Evolutionary conservation across 2,797 vertebrate species (phyloP).

Genomic region (Craterocephalus amniculus): DNA sequence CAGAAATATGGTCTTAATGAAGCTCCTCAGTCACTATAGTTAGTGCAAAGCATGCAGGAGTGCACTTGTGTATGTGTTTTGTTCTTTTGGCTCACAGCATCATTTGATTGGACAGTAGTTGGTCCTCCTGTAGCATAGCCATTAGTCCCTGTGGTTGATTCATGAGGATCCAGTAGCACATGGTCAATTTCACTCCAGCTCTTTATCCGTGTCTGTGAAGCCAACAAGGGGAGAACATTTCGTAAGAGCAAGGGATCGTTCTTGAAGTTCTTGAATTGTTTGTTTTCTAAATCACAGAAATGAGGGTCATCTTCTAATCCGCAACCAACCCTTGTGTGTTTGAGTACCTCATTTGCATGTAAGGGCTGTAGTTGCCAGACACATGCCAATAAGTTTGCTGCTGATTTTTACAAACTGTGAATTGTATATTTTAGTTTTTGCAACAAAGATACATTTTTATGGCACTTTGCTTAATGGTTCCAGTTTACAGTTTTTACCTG

Average conservation of each 20-base stretch:
- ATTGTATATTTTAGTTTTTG: not conserved
- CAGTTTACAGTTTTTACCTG: not conserved
- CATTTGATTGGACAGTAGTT: slow-evolving; percentile 54
- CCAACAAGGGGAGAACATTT: not conserved
- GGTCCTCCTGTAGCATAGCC: slow-evolving; percentile 41
- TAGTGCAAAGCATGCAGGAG: slow-evolving; percentile 10
- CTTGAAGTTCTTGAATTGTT: not conserved
- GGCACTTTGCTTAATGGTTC: not conserved
- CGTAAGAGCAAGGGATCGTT: not conserved
- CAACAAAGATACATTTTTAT: not conserved
- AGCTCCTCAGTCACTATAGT: slow-evolving; percentile 60
- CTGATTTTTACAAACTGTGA: no score
- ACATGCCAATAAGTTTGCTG: not conserved
- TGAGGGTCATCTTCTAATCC: not conserved
- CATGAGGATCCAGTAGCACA: slow-evolving; percentile 30
- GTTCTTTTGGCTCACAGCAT: slow-evolving; percentile 39
- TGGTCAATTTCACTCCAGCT: slow-evolving; percentile 9
- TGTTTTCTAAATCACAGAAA: not conserved
- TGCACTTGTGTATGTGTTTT: slow-evolving; percentile 16
- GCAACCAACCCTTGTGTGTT: not conserved
- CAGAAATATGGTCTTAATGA: slow-evolving; percentile 74
- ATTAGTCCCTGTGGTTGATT: slow-evolving; percentile 54
- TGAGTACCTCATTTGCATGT: no score
- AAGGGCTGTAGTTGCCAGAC: not conserved
- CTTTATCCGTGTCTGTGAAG: slow-evolving; percentile 7